Evolutionary conservation across 2,888 invertebrate genomes (phyloP), one percentile per base, ranked within the genome.

Genomic region (Chymomyza fuscimana): DNA sequence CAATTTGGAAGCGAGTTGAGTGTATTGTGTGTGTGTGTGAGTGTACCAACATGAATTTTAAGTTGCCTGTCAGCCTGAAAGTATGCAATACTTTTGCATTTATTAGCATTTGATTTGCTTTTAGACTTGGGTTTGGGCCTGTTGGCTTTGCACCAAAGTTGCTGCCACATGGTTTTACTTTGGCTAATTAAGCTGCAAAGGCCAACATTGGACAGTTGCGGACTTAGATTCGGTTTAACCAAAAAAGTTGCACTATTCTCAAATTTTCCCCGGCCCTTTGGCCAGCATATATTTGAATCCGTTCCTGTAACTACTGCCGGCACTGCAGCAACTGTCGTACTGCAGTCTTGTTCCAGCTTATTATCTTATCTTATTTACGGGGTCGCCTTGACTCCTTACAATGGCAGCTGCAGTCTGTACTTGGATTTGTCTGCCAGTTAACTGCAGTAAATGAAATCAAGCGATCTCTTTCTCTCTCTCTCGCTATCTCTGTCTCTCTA

Each of bases 351-450:
- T 15, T 7, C 56, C 15, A 25, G 79, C 81, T 81, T 81, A 79
- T 79, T 79, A 79, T 79, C 79, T 79, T 69, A 75, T 72, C 79
- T 74, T 70, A 75, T 81, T 79, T 78, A 78, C 62, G 79, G 52
- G 64, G 54, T 66, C 72, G 70, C 78, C 60, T 51, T 50, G 54
- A 25, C 56, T 7, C 15, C 9, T 52, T 32, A 56, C 62, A 1
- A 7, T 9, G 32, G 15, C 58, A 12, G n/a, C 12, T 25, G 9
- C 46, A 2, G 16, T 6, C 12, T 25, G 25, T 46, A 4, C 54
- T 54, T n/a, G 54, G 5, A 4, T 16, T 54, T 58, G 19, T 1
- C 58, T 19, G 58, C 9, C 15, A 22, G 58, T 58, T 58, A 1
- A 58, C 22, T 25, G 58, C 29, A 58, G 29, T 19, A 19, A 56